Percentiles rank a stretch among this genome's conserved stretches.
Evolutionary conservation across 2,797 vertebrate genomes (phyloP).

Genomic region (Cichlasoma orientale): DNA sequence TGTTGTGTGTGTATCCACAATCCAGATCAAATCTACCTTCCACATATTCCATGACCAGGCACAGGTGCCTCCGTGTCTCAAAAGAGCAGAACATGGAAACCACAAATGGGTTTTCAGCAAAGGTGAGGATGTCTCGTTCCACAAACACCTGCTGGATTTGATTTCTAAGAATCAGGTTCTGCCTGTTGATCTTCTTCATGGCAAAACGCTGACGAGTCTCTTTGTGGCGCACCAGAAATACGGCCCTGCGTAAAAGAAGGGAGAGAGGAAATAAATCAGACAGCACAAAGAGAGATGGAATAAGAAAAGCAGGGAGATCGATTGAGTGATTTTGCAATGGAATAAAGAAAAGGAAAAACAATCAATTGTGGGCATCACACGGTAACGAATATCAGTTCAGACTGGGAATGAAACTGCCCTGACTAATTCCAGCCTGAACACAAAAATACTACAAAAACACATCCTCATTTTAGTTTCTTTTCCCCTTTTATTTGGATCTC

Average conservation of each 20-base stretch:
- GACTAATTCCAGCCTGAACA: slow-evolving; percentile 14
- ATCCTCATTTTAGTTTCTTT: slow-evolving; percentile 37
- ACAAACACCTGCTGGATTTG: slow-evolving; percentile 97
- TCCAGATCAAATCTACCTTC: slow-evolving; percentile 82
- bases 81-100: slow-evolving; percentile 98
- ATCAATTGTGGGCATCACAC: neutral
- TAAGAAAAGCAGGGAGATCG: neutral
- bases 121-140: slow-evolving; percentile 93
- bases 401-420: slow-evolving; percentile 2
- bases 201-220: slow-evolving; percentile 92
- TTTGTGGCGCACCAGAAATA: slow-evolving; percentile 92
- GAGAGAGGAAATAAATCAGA: neutral
- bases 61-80: slow-evolving; percentile 91
- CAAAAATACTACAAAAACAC: slow-evolving; percentile 14
- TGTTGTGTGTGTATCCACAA: neutral
- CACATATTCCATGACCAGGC: slow-evolving; percentile 97
- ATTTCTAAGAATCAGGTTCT: slow-evolving; percentile 93
- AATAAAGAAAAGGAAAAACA: neutral
- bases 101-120: slow-evolving; percentile 96
- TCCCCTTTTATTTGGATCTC: slow-evolving; percentile 37
- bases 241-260: slow-evolving; percentile 76
- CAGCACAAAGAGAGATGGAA: neutral
- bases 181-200: slow-evolving; percentile 97
- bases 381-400: slow-evolving; percentile 10
- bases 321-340: neutral